Conservation (phyloP, 2,113 vertebrate species). For the Myodes glareolus region DNA sequence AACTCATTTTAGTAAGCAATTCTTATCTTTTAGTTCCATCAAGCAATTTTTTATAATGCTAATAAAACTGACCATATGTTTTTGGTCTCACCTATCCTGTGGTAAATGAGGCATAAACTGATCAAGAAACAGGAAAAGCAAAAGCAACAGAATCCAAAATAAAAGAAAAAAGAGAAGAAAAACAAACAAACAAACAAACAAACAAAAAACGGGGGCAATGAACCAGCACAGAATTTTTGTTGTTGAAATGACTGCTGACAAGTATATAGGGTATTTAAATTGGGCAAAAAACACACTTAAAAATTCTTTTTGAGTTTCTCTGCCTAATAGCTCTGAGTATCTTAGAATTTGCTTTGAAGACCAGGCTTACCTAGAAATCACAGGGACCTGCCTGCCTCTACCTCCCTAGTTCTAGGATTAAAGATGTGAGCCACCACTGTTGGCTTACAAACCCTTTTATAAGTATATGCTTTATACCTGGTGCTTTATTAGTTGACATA, state of each 20-base stretch:
- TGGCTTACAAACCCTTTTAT: neutral
- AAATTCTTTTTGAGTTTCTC: neutral
- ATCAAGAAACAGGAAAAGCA: slow-evolving; percentile 33
- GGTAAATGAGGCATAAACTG: slow-evolving; percentile 28
- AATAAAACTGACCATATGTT: slow-evolving; percentile 17
- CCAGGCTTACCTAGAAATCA: neutral
- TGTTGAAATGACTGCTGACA: slow-evolving; percentile 28
- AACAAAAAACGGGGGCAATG: neutral
- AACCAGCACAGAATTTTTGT: neutral
- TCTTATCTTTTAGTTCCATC: slow-evolving; percentile 10
- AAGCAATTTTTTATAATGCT: slow-evolving; percentile 29
- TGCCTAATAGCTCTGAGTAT: neutral
- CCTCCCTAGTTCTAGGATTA: neutral
- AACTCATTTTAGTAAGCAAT: slow-evolving; percentile 44
- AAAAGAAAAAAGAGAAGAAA: slow-evolving; percentile 15
- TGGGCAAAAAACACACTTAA: slow-evolving; percentile 8
- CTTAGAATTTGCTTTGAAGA: too few species aligned
- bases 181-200: neutral
- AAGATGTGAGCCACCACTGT: neutral
- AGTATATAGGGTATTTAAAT: slow-evolving; percentile 14
- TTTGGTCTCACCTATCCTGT: slow-evolving; percentile 21
- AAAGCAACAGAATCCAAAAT: slow-evolving; percentile 34
- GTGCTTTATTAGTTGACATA: slow-evolving; percentile 19
- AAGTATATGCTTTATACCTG: neutral
- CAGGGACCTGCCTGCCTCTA: neutral